phyloP scores from a whole-genome alignment of 1,140 invertebrate genomes.

The Artemia franciscana region DNA sequence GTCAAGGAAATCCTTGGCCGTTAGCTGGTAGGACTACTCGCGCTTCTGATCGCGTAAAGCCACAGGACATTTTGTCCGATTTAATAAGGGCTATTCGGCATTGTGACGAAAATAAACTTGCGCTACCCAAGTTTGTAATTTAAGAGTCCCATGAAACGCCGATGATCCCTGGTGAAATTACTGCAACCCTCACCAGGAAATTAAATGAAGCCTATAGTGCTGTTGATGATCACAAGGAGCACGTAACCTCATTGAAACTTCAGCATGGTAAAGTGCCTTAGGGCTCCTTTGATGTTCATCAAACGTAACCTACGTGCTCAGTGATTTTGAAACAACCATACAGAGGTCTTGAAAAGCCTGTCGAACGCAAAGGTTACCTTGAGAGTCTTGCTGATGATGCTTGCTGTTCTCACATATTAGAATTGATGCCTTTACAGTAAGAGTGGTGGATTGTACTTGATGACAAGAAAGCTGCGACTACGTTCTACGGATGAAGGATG shows the following conservation, averaged over 20 bases:
- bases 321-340: neutral
- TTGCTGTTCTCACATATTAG: neutral
- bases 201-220: too few species aligned
- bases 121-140: neutral
- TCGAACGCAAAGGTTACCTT: neutral
- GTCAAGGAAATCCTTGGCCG: neutral
- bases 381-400: neutral
- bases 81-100: neutral
- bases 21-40: too few species aligned
- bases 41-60: neutral
- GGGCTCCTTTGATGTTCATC: neutral
- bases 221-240: neutral
- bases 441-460: too few species aligned
- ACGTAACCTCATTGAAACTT: neutral
- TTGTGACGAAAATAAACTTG: neutral
- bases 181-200: too few species aligned
- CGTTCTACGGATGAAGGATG: too few species aligned
- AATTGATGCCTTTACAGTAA: too few species aligned
- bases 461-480: too few species aligned
- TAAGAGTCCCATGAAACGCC: too few species aligned
- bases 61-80: neutral
- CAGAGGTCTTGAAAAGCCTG: neutral
- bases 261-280: neutral
- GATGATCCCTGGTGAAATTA: too few species aligned
- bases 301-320: neutral